Base-by-base conservation (phyloP, 2,797 vertebrate genomes). In the Lophius americanus region DNA sequence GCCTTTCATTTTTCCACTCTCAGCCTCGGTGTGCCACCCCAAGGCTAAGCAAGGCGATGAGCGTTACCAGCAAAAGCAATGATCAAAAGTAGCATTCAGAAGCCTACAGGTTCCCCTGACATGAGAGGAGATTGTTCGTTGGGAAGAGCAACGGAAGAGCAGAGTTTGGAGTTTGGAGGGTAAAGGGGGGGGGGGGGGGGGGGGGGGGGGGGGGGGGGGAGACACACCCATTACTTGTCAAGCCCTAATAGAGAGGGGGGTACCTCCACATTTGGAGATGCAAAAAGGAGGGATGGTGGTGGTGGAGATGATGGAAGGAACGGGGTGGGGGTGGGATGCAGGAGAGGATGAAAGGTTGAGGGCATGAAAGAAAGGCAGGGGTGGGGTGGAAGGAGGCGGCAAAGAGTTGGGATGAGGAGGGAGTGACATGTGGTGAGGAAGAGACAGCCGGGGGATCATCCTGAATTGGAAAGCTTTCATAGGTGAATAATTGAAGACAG, bases 41-140 rank as follows among this genome's bases (percentile, higher is more conserved):
- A 70, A 92, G 91, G 91, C 89, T 84, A 75, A 77, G 82, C 81
- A 78, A 86, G 86, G 82, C 83, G 72, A 83, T 77, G 70, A 86
- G 88, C 88, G 80, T 78, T 87, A 79, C 85, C 88, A 60, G 89
- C 86, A 85, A 93, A 93, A 84, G 85, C 79, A 85, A 84, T 93
- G 93, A 94, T 93, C 92, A 94, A 94, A 93, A 92, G 91, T 92
- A 88, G 85, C 89, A 76, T 83, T 85, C 76, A 71, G 73, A 77
- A 92, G 88, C 92, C 89, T 92, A 91, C 88, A 92, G 92, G 90
- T 90, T 89, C 85, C 84, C 86, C 91, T 84, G 88, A 91, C 87
- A 91, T 89, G 85, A 89, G 88, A 92, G 68, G 80, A 82, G 79
- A 85, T 69, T 61, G 79, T 76, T 77, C 55, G 75, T 50, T 14